Evolutionary conservation across 2,113 vertebrate species (phyloP).

Genomic region (Trogon surrucura): DNA sequence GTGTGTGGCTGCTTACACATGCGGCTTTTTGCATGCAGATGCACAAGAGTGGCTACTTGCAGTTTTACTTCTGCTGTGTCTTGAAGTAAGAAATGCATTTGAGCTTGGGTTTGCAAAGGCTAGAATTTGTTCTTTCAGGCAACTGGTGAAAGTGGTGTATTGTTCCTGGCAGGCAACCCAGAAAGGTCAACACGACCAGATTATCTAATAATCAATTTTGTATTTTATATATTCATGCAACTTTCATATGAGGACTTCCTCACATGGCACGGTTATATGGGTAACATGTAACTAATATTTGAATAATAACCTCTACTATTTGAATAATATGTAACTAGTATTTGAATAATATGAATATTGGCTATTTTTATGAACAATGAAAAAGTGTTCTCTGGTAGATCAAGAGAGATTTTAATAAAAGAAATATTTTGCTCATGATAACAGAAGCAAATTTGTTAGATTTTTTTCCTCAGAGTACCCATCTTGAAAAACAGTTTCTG

Average conservation of each 20-base stretch:
- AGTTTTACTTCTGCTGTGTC: background rate
- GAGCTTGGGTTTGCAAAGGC: background rate
- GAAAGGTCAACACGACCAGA: background rate
- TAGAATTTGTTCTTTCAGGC: background rate
- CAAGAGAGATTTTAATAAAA: background rate
- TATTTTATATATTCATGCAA: background rate
- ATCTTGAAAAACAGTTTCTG: background rate
- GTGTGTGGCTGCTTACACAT: background rate
- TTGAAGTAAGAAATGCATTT: background rate
- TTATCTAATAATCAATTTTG: background rate
- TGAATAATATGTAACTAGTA: background rate
- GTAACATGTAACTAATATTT: background rate
- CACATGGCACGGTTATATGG: background rate
- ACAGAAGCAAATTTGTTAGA: background rate
- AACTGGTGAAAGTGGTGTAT: background rate
- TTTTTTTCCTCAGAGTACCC: accelerated
- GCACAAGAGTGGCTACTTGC: background rate
- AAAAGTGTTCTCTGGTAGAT: background rate
- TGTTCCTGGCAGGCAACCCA: background rate
- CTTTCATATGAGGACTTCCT: background rate
- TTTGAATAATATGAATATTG: background rate
- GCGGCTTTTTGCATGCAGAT: background rate
- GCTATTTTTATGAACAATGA: background rate
- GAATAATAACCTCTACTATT: background rate
- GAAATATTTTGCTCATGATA: background rate